Evolutionary conservation across 2,113 vertebrate genomes (phyloP).

Genomic region (Psilopogon haemacephalus): DNA sequence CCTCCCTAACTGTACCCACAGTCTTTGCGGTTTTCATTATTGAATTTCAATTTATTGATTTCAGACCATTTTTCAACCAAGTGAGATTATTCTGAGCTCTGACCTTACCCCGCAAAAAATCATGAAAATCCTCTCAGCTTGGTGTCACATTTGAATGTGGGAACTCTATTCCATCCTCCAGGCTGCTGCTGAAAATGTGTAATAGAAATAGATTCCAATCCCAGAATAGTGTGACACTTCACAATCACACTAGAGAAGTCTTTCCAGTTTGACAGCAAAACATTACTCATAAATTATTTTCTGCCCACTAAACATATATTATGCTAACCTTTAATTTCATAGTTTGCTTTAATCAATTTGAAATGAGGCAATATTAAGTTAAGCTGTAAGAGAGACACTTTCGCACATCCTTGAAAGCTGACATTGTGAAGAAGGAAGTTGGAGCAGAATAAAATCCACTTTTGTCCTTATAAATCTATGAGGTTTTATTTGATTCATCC

Average conservation of each 20-base stretch:
- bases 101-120: slow-evolving; percentile 3
- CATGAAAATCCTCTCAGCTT: not conserved
- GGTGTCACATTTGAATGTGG: not conserved
- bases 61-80: not conserved
- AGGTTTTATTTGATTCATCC: not conserved
- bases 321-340: not conserved
- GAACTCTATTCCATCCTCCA: not conserved
- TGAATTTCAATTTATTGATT: slow-evolving; percentile 9
- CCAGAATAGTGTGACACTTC: not conserved
- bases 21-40: not conserved
- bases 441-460: not conserved
- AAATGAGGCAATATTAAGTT: not conserved
- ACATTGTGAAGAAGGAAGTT: not conserved
- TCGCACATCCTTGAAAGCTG: not conserved
- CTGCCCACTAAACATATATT: not conserved
- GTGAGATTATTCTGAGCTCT: not conserved
- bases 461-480: not conserved
- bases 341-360: not conserved
- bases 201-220: not conserved
- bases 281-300: not conserved
- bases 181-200: not conserved
- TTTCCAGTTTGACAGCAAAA: slow-evolving; percentile 38
- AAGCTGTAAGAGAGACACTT: not conserved
- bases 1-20: not conserved
- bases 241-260: not conserved